Conservation (phyloP, 2,113 vertebrate species). For the Psittacara wagleri region DNA sequence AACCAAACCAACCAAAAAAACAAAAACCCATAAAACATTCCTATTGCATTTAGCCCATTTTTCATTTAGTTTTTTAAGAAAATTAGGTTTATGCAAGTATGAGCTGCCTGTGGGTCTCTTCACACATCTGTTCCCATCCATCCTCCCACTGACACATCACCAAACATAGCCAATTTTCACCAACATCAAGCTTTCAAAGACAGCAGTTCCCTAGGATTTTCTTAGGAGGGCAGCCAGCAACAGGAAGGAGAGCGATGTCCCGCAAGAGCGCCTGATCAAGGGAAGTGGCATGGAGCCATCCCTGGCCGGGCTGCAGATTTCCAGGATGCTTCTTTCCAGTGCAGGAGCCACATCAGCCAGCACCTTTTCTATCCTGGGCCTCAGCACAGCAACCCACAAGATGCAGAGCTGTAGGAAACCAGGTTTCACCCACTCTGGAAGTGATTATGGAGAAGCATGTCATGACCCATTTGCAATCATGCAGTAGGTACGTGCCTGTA, state of each 20-base stretch:
- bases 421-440: neutral
- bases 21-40: neutral
- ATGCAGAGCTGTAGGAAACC: neutral
- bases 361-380: fast-evolving
- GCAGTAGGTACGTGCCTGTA: fast-evolving
- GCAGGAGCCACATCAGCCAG: fast-evolving
- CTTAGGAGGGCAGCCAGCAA: neutral
- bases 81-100: neutral
- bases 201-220: neutral
- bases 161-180: neutral
- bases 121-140: neutral
- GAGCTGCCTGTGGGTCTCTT: neutral
- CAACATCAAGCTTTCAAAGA: neutral
- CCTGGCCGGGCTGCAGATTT: neutral
- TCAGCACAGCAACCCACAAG: neutral
- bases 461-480: fast-evolving
- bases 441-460: neutral
- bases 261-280: fast-evolving
- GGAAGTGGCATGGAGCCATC: fast-evolving
- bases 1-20: neutral
- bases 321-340: neutral
- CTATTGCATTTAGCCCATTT: neutral
- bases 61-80: neutral
- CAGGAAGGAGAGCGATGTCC: fast-evolving
- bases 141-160: neutral